phyloP scores from a whole-genome alignment of 2,113 vertebrate genomes.

The Jaculus jaculus region DNA sequence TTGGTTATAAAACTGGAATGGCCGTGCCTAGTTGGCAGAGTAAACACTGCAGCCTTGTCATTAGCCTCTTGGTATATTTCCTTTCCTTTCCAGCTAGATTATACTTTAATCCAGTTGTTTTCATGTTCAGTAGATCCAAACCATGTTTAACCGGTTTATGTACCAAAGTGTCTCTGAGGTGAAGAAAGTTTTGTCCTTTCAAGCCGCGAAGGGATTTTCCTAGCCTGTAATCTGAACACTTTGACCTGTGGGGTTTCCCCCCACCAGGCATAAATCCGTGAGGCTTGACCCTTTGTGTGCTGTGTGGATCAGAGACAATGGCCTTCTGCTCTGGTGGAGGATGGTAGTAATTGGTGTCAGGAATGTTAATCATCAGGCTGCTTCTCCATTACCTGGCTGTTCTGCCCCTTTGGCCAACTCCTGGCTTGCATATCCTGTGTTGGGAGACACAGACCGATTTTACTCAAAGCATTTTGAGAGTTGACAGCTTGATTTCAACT shows the following conservation, averaged over 20 bases:
- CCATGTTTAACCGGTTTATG: constrained; percentile 78
- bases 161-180: constrained; percentile 60
- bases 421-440: accelerated
- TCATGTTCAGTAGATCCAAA: constrained; percentile 72
- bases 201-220: constrained; percentile 72
- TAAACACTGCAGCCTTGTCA: constrained; percentile 33
- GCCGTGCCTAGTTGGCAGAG: background rate
- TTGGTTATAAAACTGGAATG: constrained; percentile 27
- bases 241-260: constrained; percentile 55
- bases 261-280: constrained; percentile 12
- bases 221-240: constrained; percentile 75
- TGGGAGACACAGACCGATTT: background rate
- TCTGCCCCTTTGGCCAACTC: background rate
- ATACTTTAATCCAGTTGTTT: constrained; percentile 81
- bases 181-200: constrained; percentile 76
- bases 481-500: background rate
- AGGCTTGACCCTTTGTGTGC: constrained; percentile 71
- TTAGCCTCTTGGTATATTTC: constrained; percentile 55
- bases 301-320: constrained; percentile 23
- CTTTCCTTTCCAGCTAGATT: constrained; percentile 67
- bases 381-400: background rate
- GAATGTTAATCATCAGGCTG: background rate
- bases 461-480: background rate
- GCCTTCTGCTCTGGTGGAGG: background rate
- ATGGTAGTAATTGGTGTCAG: background rate